phyloP scores from a whole-genome alignment of 2,797 vertebrate species.

The Sylvilagus floridanus region DNA sequence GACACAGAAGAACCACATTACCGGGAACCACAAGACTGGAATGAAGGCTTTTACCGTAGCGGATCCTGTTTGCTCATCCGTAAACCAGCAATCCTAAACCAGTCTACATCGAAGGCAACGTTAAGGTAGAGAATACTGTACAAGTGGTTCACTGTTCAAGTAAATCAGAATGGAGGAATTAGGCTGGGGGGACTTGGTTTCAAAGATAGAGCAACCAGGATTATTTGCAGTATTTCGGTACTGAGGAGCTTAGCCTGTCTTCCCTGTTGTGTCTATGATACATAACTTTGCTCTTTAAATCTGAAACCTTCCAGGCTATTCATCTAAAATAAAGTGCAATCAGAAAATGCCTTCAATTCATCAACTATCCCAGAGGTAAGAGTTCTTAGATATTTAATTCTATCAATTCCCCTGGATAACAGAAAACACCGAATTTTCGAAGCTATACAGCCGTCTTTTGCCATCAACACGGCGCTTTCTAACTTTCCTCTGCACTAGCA shows the following conservation, averaged over 20 bases:
- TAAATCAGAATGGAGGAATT: not conserved
- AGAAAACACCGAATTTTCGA: not conserved
- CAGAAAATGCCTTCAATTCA: slow-evolving; percentile 67
- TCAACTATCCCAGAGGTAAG: slow-evolving; percentile 61
- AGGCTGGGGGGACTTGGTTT: not conserved
- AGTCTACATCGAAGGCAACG: not conserved
- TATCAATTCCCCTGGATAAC: not conserved
- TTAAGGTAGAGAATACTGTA: not conserved
- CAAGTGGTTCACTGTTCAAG: not conserved
- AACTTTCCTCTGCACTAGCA: not conserved
- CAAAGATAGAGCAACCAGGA: not conserved
- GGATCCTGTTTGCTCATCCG: not conserved
- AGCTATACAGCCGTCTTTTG: not conserved
- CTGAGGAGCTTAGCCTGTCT: not conserved
- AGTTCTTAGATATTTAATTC: slow-evolving; percentile 57
- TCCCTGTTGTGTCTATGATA: slow-evolving; percentile 60
- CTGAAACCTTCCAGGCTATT: slow-evolving; percentile 60
- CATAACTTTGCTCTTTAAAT: slow-evolving; percentile 79
- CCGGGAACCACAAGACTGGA: not conserved
- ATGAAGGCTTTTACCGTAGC: not conserved
- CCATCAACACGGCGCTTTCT: not conserved
- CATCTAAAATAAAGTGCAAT: slow-evolving; percentile 64
- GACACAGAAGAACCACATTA: not conserved
- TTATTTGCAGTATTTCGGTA: not conserved
- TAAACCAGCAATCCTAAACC: not conserved